These are phyloP conservation scores for Lutraria rhynchaena DNA, from an alignment of 1,140 invertebrate genomes.

Conservation along the genomic window DNA sequence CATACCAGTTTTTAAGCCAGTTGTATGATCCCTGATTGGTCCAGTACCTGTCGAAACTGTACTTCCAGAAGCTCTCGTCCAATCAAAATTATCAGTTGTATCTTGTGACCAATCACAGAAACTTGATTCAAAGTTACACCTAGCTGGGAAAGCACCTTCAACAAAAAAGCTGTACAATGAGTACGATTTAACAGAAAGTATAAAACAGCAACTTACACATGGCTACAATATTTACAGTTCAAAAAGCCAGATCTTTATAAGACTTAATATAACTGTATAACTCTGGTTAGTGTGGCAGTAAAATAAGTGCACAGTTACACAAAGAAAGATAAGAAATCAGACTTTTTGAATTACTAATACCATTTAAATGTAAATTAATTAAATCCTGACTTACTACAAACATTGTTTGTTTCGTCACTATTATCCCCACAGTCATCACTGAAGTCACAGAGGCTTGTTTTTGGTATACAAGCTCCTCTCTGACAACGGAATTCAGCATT, in stretches of 20 bases:
- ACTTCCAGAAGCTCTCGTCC: conserved; percentile 85
- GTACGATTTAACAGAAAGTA: too few species aligned
- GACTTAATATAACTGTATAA: too few species aligned
- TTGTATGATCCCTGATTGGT: conserved; percentile 77
- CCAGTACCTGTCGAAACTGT: conserved; percentile 72
- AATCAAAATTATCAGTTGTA: conserved; percentile 89
- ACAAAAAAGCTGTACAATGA: too few species aligned
- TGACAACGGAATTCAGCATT: conserved; percentile 70
- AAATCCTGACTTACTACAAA: conserved; percentile 48
- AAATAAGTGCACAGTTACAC: too few species aligned
- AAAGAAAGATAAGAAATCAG: too few species aligned
- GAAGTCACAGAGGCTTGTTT: conserved; percentile 77
- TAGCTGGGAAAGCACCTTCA: conserved; percentile 64
- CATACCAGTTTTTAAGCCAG: conserved; percentile 70
- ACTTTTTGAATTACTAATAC: too few species aligned
- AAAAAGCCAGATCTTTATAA: too few species aligned
- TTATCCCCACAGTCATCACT: conserved; percentile 81
- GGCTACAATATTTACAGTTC: too few species aligned
- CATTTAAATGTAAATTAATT: too few species aligned
- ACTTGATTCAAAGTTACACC: conserved; percentile 89
- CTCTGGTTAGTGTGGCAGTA: too few species aligned
- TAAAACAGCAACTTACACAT: too few species aligned
- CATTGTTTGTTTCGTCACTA: conserved; percentile 75
- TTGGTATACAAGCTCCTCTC: conserved; percentile 65
- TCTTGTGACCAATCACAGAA: conserved; percentile 90